A percentile compares a stretch with the other conserved stretches of the same genome.
Evolutionary conservation across 2,797 vertebrate species (phyloP).

Genomic region (Adelosebastes latens): DNA sequence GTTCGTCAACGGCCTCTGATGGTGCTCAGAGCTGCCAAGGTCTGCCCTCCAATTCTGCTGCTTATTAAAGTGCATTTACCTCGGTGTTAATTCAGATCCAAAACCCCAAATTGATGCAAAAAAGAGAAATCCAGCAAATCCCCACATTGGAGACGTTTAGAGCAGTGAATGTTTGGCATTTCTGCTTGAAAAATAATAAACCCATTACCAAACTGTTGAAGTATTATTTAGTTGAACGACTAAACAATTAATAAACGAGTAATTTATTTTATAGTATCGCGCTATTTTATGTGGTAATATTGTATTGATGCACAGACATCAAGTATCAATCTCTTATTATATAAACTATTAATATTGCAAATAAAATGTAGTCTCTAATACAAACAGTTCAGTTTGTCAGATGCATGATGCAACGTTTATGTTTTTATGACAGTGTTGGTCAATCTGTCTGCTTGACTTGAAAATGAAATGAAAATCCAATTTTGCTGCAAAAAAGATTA

Average conservation of each 20-base stretch:
- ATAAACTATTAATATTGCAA: too few species aligned
- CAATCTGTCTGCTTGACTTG: too few species aligned
- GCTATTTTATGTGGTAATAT: too few species aligned
- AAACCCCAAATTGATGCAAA: neutral
- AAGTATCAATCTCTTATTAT: too few species aligned
- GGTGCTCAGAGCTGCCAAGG: neutral
- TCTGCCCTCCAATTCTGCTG: neutral
- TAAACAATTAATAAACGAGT: neutral
- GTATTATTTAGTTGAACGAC: neutral
- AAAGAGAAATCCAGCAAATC: neutral
- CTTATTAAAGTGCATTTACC: neutral
- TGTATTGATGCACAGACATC: too few species aligned
- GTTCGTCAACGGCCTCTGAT: slow-evolving; percentile 3
- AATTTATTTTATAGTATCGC: neutral
- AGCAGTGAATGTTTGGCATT: neutral
- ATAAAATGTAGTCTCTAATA: too few species aligned
- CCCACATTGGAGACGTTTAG: neutral
- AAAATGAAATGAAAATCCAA: too few species aligned
- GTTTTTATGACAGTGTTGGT: too few species aligned
- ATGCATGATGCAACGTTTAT: too few species aligned
- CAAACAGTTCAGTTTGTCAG: too few species aligned
- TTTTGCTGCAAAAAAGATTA: too few species aligned
- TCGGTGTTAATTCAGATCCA: neutral
- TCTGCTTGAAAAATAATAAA: neutral
- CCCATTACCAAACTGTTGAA: neutral